These are phyloP conservation scores for Rhea pennata DNA, from an alignment of 2,113 vertebrate species.

Conservation along the genomic window DNA sequence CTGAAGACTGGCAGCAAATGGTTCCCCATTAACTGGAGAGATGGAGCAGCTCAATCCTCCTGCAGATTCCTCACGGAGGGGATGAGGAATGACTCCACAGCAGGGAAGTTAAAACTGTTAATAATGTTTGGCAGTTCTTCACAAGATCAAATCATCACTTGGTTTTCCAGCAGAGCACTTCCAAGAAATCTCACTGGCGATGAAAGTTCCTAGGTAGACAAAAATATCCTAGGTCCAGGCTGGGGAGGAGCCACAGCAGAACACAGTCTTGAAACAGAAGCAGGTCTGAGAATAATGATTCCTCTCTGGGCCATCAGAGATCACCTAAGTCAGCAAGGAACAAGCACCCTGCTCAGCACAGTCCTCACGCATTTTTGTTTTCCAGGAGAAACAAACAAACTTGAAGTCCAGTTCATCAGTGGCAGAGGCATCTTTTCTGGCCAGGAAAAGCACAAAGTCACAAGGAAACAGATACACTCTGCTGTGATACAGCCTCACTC, in stretches of 20 bases:
- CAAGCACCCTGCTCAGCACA: neutral
- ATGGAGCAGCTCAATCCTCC: neutral
- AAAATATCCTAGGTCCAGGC: neutral
- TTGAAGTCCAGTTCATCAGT: neutral
- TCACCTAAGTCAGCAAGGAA: neutral
- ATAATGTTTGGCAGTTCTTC: slow-evolving; percentile 46
- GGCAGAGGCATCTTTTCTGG: neutral
- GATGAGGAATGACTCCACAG: neutral
- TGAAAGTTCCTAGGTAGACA: slow-evolving; percentile 47
- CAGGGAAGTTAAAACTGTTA: slow-evolving; percentile 46
- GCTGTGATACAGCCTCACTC: neutral
- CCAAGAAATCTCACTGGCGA: slow-evolving; percentile 45
- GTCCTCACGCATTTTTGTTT: neutral
- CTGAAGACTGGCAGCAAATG: neutral
- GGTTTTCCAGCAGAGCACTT: slow-evolving; percentile 47
- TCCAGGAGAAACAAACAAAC: neutral
- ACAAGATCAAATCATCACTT: slow-evolving; percentile 53
- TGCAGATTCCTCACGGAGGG: neutral
- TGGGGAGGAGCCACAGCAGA: neutral
- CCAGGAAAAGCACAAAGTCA: neutral
- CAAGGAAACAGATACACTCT: neutral
- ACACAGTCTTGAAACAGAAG: neutral
- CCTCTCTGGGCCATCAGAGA: neutral
- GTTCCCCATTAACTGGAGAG: neutral
- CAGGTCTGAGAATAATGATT: neutral